Base-by-base conservation (phyloP, 2,797 vertebrate species). In the Borostomias antarcticus region DNA sequence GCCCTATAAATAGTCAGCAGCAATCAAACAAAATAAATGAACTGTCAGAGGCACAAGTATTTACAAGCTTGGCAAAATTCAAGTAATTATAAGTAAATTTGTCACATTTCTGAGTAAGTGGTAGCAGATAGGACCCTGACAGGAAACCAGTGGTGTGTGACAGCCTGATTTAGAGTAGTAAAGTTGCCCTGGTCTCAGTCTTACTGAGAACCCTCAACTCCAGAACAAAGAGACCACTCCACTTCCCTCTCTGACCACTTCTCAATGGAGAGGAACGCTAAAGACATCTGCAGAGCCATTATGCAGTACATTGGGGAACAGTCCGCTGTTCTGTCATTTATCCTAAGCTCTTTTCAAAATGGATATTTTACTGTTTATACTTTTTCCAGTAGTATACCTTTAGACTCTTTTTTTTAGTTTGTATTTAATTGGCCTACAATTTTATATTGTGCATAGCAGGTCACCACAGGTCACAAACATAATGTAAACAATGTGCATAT, bases 11-110 rank as follows among this genome's bases (percentile, higher is more conserved):
- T 89, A 93, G 84, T 82, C 66, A 3, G 73, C 71, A 70, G 88
- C 89, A 94, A 93, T 92, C 87, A 90, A 88, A 91, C 84, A 82
- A 90, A 92, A 94, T 90, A 93, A 94, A 94, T 93, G 87, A 88
- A 91, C 90, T 92, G 91, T 92, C 93, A 94, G 86, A 80, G n/a
- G 68, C 68, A 64, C 81, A 85, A 89, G 90, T 90, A 88, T 93
- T 92, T 91, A 91, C 87, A 89, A 90, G 82, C 68, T 73, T 64
- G 65, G 84, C 85, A 88, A 89, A 88, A 92, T 92, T 82, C 84
- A 85, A 89, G 87, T 10, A 70, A 93, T 93, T 93, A 90, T 82
- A 85, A 86, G 84, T 86, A 90, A 91, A 90, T 91, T 79, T 91
- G 89, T 89, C 89, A 84, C 73, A 82, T 91, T 92, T 92, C 81